These are phyloP conservation scores for Drosophila nr. perissopoda DNA, from an alignment of 2,888 invertebrate species.

Conservation along the genomic window DNA sequence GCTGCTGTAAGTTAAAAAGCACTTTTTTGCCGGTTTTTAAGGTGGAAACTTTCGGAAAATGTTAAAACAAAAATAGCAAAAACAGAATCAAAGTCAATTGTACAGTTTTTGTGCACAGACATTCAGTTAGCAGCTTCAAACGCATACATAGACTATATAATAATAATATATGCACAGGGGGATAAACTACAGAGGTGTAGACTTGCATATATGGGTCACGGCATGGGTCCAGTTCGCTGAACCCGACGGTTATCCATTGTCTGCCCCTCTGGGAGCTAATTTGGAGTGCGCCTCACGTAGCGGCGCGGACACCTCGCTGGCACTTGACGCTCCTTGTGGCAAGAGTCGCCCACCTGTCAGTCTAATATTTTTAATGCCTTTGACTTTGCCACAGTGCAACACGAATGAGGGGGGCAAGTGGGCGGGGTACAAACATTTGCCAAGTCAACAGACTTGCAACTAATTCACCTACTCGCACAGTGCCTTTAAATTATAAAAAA, in stretches of 20 bases:
- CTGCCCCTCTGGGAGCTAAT: constrained; percentile 51
- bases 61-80: constrained; percentile 21
- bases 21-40: constrained; percentile 6
- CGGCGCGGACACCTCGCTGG: constrained; percentile 46
- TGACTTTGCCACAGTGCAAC: constrained; percentile 46
- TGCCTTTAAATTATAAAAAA: constrained; percentile 8
- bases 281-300: constrained; percentile 56
- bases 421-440: constrained; percentile 53
- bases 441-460: constrained; percentile 46
- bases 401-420: constrained; percentile 31
- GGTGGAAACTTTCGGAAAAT: constrained; percentile 19
- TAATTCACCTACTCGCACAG: constrained; percentile 31
- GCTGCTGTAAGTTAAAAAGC: constrained; percentile 26
- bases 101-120: constrained; percentile 28
- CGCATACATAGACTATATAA: constrained; percentile 29
- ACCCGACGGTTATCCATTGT: constrained; percentile 27
- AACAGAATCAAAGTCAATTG: constrained; percentile 26
- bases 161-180: constrained; percentile 21
- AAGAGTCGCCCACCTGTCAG: constrained; percentile 33
- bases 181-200: background rate
- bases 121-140: constrained; percentile 14
- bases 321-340: constrained; percentile 75
- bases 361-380: constrained; percentile 64
- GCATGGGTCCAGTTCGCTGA: constrained; percentile 62
- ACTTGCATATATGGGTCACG: constrained; percentile 35